These are phyloP conservation scores for Saccostrea cuccullata DNA, from an alignment of 1,140 invertebrate genomes.

Conservation along the genomic window DNA sequence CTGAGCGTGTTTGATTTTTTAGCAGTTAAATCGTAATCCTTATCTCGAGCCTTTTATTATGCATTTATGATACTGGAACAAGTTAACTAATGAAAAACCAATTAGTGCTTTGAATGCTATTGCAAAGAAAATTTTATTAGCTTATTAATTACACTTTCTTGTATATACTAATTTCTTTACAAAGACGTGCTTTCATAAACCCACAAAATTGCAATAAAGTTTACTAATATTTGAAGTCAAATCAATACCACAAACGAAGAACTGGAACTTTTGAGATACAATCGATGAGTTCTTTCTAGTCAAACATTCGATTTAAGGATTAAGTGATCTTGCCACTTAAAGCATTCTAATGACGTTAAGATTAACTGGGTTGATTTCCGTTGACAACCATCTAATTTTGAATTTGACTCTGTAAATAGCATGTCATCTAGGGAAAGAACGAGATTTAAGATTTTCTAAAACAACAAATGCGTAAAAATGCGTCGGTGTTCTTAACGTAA, in stretches of 20 bases:
- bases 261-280: not conserved
- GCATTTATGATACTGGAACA: not conserved
- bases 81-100: not conserved
- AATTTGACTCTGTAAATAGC: conserved; percentile 11
- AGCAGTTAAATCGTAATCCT: conserved; percentile 1
- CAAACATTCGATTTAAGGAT: conserved; percentile 33
- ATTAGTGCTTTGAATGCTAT: not conserved
- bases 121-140: not conserved
- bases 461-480: not conserved
- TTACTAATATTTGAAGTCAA: not conserved
- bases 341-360: conserved; percentile 15
- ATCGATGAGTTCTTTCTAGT: conserved; percentile 7
- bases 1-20: not conserved
- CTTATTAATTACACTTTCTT: not conserved
- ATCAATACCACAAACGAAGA: not conserved
- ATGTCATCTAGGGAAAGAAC: not conserved
- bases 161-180: not conserved
- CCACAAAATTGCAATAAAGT: not conserved
- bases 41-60: not conserved
- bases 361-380: not conserved
- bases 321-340: not conserved
- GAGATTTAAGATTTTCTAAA: not conserved
- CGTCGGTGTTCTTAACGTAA: not conserved
- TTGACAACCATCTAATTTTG: conserved; percentile 25
- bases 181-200: not conserved